Base-by-base conservation (phyloP, 2,888 invertebrate species). In the Therioaphis trifolii region DNA sequence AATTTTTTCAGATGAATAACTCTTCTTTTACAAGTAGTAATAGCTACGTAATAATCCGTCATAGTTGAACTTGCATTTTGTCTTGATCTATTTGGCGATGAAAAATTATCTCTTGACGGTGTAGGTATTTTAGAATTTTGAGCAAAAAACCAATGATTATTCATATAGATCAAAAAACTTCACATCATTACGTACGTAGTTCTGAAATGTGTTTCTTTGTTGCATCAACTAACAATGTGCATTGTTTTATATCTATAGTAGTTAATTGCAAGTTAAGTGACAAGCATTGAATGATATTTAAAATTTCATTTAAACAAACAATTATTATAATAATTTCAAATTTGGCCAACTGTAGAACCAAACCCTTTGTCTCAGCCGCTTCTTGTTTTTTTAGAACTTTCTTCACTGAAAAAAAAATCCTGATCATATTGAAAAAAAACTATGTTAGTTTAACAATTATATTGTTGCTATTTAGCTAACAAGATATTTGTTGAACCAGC, bases 301-400 rank as follows among this genome's bases (percentile, higher is more conserved):
- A 63, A 15, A 63, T 63, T 63, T 63, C 29, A 63, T 63, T 63
- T 9, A 9, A 63, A 63, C n/a, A n/a, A n/a, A n/a, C n/a, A n/a
- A n/a, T n/a, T n/a, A 2, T 4, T n/a, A 15, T 21, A 55, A 55
- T 15, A n/a, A 55, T 15, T 55, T 55, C 55, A 4, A 55, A 55
- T 11, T 21, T 55, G 21, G 55, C 15, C 4, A 63, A 63, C 29
- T 63, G 27, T 63, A 63, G 18, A 12, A 63, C 18, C 29, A 63
- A 15, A 15, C 63, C 63, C 63, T 63, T 63, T 63, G 14, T 14
- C 29, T 29, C 29, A n/a, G 9, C 29, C 2, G 29, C 27, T 29
- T 27, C 18, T 29, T 18, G 29, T 29, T 63, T 63, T 63, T 63
- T 63, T n/a, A 29, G 29, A 63, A 27, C 63, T 63, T 63, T 29